Evolutionary conservation across 2,888 invertebrate genomes (phyloP).

Genomic region (Cinara cedri): DNA sequence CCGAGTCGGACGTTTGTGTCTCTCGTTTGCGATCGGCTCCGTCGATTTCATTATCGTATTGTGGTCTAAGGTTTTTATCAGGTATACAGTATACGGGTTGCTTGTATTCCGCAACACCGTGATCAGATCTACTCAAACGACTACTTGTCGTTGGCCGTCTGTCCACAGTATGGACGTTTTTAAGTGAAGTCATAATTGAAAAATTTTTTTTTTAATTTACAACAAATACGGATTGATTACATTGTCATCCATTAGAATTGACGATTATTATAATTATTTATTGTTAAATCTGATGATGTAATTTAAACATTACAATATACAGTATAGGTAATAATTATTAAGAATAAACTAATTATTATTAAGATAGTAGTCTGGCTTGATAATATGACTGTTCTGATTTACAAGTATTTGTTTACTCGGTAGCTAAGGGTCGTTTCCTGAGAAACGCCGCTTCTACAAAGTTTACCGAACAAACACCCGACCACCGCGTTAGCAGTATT

Average conservation of each 20-base stretch:
- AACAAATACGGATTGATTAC: no score
- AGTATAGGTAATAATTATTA: not conserved
- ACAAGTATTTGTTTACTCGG: slow-evolving; percentile 4
- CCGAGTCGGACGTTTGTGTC: not conserved
- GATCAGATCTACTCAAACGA: slow-evolving; percentile 8
- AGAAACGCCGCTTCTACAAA: slow-evolving; percentile 31
- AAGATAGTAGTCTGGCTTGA: slow-evolving; percentile 8
- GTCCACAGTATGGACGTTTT: not conserved
- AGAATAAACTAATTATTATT: not conserved
- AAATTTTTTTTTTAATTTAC: not conserved
- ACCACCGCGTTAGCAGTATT: not conserved
- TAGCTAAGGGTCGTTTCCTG: slow-evolving; percentile 42
- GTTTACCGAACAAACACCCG: slow-evolving; percentile 47
- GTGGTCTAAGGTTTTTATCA: not conserved
- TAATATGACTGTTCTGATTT: not conserved
- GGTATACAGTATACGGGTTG: not conserved
- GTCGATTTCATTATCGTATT: not conserved
- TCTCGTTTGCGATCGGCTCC: not conserved
- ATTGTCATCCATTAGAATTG: not conserved
- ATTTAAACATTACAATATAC: not conserved
- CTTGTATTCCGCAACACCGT: not conserved
- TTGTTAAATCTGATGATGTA: not conserved
- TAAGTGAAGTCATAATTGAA: not conserved
- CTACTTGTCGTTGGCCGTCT: not conserved
- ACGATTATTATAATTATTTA: not conserved